phyloP scores from a whole-genome alignment of 2,888 invertebrate species.

The Drosophila antonietae region DNA sequence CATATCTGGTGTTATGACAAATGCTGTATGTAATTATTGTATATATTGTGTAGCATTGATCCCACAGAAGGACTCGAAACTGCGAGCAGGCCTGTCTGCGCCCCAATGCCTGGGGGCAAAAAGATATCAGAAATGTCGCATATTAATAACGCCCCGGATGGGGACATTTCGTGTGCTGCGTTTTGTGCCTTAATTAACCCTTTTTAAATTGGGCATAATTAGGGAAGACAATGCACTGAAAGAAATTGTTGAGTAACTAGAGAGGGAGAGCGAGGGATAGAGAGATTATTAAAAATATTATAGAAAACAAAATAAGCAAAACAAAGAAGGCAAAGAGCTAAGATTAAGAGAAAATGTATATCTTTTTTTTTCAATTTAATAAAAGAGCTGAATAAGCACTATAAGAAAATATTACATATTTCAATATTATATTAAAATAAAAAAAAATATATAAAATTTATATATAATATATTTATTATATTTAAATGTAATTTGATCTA shows the following conservation, averaged over 20 bases:
- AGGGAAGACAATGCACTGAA: slow-evolving; percentile 61
- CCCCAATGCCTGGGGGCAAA: slow-evolving; percentile 50
- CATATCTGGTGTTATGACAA: slow-evolving; percentile 81
- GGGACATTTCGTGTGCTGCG: slow-evolving; percentile 70
- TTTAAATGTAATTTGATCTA: too few relatives aligned
- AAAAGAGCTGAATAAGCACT: too few relatives aligned
- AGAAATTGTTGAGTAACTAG: slow-evolving; percentile 19
- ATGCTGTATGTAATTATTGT: slow-evolving; percentile 80
- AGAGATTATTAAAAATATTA: not conserved
- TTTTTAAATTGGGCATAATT: slow-evolving; percentile 83
- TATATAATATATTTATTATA: too few relatives aligned
- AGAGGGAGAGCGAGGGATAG: not conserved
- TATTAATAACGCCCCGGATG: slow-evolving; percentile 79
- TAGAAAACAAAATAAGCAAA: too few relatives aligned
- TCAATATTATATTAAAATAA: too few relatives aligned
- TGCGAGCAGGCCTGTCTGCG: not conserved
- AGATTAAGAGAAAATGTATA: not conserved
- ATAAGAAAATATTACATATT: too few relatives aligned
- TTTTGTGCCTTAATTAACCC: slow-evolving; percentile 82
- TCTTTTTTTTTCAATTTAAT: too few relatives aligned
- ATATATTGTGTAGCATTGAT: slow-evolving; percentile 56
- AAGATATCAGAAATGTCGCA: slow-evolving; percentile 80
- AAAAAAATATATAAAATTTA: too few relatives aligned
- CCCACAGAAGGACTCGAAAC: slow-evolving; percentile 40
- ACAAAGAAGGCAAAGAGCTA: not conserved